These are phyloP conservation scores for Myripristis jacobus DNA, from an alignment of 2,797 vertebrate genomes.

Conservation along the genomic window DNA sequence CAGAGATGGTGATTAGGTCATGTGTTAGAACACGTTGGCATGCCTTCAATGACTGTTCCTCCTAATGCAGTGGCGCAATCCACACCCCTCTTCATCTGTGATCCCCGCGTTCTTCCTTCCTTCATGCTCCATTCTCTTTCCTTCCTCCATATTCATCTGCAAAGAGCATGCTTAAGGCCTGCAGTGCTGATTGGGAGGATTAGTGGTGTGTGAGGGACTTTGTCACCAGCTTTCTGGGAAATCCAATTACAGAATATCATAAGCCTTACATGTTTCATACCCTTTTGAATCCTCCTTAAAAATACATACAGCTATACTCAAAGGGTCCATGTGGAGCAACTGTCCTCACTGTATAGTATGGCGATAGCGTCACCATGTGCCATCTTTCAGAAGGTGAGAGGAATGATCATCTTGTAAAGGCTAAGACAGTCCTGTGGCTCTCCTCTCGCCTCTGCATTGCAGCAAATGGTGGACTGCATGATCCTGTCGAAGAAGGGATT, in stretches of 20 bases:
- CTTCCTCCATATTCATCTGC: constrained; percentile 68
- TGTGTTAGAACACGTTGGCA: constrained; percentile 19
- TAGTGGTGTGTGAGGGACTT: constrained; percentile 85
- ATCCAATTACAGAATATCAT: constrained; percentile 89
- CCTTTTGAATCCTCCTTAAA: constrained; percentile 77
- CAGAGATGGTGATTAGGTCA: constrained; percentile 32
- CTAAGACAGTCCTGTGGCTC: constrained; percentile 58
- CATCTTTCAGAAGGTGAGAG: constrained; percentile 54
- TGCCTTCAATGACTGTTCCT: constrained; percentile 18
- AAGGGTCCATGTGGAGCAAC: constrained; percentile 69
- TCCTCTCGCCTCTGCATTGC: constrained; percentile 75
- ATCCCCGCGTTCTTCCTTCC: constrained; percentile 21
- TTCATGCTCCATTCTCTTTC: constrained; percentile 33
- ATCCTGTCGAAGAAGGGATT: constrained; percentile 56
- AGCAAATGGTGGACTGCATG: constrained; percentile 71
- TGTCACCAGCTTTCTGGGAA: constrained; percentile 87
- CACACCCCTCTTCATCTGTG: constrained; percentile 35
- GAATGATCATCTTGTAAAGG: constrained; percentile 59
- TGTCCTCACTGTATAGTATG: constrained; percentile 30
- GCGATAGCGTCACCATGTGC: constrained; percentile 19
- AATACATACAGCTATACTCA: constrained; percentile 61
- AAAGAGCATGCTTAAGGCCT: constrained; percentile 68
- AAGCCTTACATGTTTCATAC: constrained; percentile 85
- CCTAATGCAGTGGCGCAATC: constrained; percentile 22
- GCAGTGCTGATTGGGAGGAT: constrained; percentile 84